These are phyloP conservation scores for Epiperipatus broadwayi DNA, from an alignment of 2,888 invertebrate genomes.

Conservation along the genomic window DNA sequence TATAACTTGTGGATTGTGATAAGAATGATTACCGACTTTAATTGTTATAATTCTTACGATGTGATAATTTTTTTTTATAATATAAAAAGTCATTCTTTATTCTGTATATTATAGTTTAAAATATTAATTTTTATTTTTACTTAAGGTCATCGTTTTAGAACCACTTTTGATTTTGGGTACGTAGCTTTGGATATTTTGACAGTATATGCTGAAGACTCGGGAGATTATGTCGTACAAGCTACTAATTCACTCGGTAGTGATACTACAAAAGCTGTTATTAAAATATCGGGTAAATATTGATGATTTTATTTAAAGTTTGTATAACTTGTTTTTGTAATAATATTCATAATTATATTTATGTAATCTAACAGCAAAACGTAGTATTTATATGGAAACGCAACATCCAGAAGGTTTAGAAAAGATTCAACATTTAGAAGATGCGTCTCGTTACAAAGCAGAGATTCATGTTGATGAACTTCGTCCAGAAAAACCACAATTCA, in stretches of 20 bases:
- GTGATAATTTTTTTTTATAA: not conserved
- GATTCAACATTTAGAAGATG: slow-evolving; percentile 75
- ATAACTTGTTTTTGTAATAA: no score
- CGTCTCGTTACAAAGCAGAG: slow-evolving; percentile 50
- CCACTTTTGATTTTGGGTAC: slow-evolving; percentile 90
- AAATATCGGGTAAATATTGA: no score
- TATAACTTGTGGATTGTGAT: no score
- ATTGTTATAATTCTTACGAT: no score
- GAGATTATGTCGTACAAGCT: slow-evolving; percentile 89
- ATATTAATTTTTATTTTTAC: not conserved
- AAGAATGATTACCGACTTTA: no score
- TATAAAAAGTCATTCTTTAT: not conserved
- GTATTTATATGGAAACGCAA: slow-evolving; percentile 70
- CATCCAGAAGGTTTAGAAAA: slow-evolving; percentile 80
- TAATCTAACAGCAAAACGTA: slow-evolving; percentile 47
- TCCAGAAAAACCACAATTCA: slow-evolving; percentile 60
- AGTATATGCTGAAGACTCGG: slow-evolving; percentile 88
- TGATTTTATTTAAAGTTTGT: no score
- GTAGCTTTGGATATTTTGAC: slow-evolving; percentile 89
- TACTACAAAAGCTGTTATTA: slow-evolving; percentile 50
- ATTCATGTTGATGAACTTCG: slow-evolving; percentile 39
- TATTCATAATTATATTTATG: no score
- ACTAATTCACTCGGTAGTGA: slow-evolving; percentile 88
- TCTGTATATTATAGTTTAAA: slow-evolving; percentile 5
- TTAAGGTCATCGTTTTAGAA: slow-evolving; percentile 72